Percentiles rank a stretch among this genome's conserved stretches.
Evolutionary conservation across 2,797 vertebrate species (phyloP).

Genomic region (Micrastur ruficollis): DNA sequence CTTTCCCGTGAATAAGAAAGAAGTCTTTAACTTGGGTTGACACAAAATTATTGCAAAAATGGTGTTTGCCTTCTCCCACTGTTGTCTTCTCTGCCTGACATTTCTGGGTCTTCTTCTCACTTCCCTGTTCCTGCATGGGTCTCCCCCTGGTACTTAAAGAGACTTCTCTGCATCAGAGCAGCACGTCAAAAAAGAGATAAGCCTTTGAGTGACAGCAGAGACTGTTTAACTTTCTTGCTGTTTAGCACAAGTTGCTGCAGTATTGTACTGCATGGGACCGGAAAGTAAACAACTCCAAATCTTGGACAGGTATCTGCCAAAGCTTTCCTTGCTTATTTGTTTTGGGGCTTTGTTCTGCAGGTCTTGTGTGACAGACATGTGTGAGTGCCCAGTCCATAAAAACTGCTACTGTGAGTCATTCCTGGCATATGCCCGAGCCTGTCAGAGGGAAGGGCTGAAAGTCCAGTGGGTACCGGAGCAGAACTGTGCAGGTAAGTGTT

Average conservation of each 20-base stretch:
- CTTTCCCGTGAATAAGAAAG: not conserved
- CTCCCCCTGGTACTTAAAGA: not conserved
- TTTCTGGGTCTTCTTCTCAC: not conserved
- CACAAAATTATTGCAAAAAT: not conserved
- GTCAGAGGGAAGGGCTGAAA: constrained; percentile 87
- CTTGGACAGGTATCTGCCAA: accelerated
- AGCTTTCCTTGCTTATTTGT: not conserved
- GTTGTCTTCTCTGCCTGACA: not conserved
- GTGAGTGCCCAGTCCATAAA: constrained; percentile 94
- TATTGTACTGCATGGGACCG: not conserved
- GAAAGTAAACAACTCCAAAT: not conserved
- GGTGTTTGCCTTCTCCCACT: not conserved
- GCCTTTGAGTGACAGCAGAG: not conserved
- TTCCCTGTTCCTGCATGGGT: not conserved
- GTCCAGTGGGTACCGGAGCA: constrained; percentile 88
- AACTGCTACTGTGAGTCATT: constrained; percentile 98
- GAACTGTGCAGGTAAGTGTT: constrained; percentile 87
- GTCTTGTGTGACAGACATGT: constrained; percentile 98
- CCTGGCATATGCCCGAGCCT: constrained; percentile 91
- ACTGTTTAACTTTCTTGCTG: not conserved
- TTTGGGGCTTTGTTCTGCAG: constrained; percentile 67
- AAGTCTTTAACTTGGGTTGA: not conserved
- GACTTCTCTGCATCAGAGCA: not conserved
- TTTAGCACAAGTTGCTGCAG: not conserved
- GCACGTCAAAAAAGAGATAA: not conserved